phyloP scores from a whole-genome alignment of 1,140 invertebrate genomes.

The Drosophila triauraria region DNA sequence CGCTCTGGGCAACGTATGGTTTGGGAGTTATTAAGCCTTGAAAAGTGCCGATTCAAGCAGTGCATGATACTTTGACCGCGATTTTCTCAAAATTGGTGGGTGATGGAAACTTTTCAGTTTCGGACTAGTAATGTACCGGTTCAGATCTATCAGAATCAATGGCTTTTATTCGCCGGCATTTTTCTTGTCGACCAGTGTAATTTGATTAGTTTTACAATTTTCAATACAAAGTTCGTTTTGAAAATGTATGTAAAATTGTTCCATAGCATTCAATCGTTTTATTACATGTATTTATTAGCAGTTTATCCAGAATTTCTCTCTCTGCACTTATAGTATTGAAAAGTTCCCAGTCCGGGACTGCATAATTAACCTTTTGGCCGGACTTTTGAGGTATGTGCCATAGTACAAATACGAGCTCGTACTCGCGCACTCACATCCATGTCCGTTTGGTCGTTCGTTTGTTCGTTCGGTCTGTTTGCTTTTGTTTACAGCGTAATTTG shows the following conservation, averaged over 20 bases:
- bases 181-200: too few species aligned
- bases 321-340: constrained; percentile 46
- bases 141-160: too few species aligned
- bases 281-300: too few species aligned
- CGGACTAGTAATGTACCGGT: too few species aligned
- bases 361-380: constrained; percentile 78
- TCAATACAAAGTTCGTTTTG: background rate
- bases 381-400: constrained; percentile 37
- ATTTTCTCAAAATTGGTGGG: too few species aligned
- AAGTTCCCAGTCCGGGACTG: constrained; percentile 36
- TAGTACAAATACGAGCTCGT: constrained; percentile 23
- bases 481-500: constrained; percentile 78
- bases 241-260: background rate
- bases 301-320: background rate
- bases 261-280: too few species aligned
- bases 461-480: constrained; percentile 33
- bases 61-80: too few species aligned
- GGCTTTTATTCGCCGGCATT: too few species aligned
- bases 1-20: too few species aligned
- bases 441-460: constrained; percentile 2
- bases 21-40: too few species aligned
- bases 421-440: constrained; percentile 7
- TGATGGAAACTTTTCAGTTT: too few species aligned
- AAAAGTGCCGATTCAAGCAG: too few species aligned
- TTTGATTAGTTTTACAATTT: background rate